Conservation (phyloP, 2,797 vertebrate species). For the Glossophaga mutica region DNA sequence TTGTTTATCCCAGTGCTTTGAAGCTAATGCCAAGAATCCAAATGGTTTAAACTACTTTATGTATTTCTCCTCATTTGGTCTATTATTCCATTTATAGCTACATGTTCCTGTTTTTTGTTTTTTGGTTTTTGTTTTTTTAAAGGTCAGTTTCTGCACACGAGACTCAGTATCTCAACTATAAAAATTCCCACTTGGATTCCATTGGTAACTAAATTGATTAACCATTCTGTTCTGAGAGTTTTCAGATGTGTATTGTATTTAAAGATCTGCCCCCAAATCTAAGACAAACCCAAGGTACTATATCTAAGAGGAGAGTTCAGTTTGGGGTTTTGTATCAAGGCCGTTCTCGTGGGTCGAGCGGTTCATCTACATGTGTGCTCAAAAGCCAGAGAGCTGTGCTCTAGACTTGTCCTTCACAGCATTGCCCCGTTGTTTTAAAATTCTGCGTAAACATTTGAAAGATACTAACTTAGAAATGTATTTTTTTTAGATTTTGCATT, state of each 20-base stretch:
- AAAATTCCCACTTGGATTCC: background rate
- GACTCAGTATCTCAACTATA: background rate
- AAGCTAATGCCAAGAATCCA: conserved; percentile 66
- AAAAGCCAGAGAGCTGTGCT: background rate
- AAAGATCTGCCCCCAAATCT: background rate
- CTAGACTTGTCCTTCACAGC: background rate
- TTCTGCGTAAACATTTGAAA: conserved; percentile 38
- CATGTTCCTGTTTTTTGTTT: too few relatives aligned
- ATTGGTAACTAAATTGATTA: background rate
- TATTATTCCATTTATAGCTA: background rate
- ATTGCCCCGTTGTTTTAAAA: conserved; percentile 31
- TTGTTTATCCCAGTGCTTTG: conserved; percentile 64
- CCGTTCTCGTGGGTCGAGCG: background rate
- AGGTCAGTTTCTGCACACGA: background rate
- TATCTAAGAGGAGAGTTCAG: background rate
- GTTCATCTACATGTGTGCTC: background rate
- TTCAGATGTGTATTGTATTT: background rate
- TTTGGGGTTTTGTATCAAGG: background rate
- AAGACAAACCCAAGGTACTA: background rate
- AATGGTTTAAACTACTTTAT: background rate
- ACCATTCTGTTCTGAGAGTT: background rate
- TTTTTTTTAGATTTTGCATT: conserved; percentile 77
- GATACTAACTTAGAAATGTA: conserved; percentile 53
- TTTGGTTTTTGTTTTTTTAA: too few relatives aligned
- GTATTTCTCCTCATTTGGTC: background rate